Evolutionary conservation across 1,140 invertebrate species (phyloP), one percentile per base, ranked within the genome.

Genomic region (Brachionus rotundiformis): DNA sequence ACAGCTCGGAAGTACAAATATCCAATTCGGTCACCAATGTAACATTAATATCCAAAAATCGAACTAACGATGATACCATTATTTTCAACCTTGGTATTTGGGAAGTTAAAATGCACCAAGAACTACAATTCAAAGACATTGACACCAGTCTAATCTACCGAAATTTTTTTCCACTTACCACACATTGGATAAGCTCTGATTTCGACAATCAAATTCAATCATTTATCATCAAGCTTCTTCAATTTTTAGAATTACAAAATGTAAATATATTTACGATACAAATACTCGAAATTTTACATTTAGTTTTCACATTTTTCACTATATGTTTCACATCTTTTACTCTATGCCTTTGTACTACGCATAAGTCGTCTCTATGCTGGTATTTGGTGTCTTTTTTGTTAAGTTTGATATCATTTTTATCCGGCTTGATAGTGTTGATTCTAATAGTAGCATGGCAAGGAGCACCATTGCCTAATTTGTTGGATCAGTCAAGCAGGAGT

Each of bases 71-170:
- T 19, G 16, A 59, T 25, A 31, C 76, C 2, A 63, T 77, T 25
- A 13, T 29, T 2, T 79, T 79, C 47, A 41, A 79, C n/a, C 33
- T 79, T 6, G 76, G 76, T 7, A 63, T 79, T 29, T 79, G 76
- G 76, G 76, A 79, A n/a, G 76, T 79, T 16, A 79, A 79, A 33
- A 79, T 79, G 76, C 59, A 79, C 19, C 47, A 79, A 59, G 36
- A 59, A 25, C 47, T 79, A 5, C 33, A 79, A 27, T 59, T 79
- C 23, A 41, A 44, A 27, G 68, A 73, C 36, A 59, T 13, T 7
- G 16, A 4, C 8, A 36, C 76, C 7, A 5, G 19, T 61, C 19
- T 79, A 23, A 19, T 23, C 11, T 54, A 59, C n/a, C 16, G 19
- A 5, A 79, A 79, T 41, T 54, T 49, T 16, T 79, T 59, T 29